Evolutionary conservation across 2,113 vertebrate species (phyloP).

Genomic region (Lepus americanus): DNA sequence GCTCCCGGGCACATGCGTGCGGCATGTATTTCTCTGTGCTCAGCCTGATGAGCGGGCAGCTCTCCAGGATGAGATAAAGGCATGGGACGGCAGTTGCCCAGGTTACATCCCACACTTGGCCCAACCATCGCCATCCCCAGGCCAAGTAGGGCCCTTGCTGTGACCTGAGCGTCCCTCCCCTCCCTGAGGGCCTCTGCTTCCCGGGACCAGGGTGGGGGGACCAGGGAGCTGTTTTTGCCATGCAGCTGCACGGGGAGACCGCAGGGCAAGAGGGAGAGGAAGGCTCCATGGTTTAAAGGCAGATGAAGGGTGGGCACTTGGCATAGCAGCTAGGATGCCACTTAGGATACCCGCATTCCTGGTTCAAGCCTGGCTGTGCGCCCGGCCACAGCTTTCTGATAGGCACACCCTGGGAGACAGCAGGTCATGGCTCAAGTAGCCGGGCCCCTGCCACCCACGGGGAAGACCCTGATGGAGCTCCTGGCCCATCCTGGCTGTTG

Average conservation of each 20-base stretch:
- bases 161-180: rapidly evolving
- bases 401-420: too few relatives aligned
- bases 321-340: too few relatives aligned
- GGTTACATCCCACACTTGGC: neutral
- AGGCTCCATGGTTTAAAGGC: rapidly evolving
- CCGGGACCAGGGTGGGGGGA: rapidly evolving
- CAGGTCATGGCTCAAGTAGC: too few relatives aligned
- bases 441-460: too few relatives aligned
- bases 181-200: rapidly evolving
- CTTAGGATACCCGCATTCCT: too few relatives aligned
- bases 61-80: neutral
- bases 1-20: too few relatives aligned
- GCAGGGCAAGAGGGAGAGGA: neutral
- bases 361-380: too few relatives aligned
- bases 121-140: neutral
- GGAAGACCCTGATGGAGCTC: too few relatives aligned
- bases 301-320: neutral
- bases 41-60: neutral
- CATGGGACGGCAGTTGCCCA: neutral
- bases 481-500: too few relatives aligned
- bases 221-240: rapidly evolving
- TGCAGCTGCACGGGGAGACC: neutral
- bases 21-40: neutral
- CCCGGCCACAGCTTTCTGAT: too few relatives aligned
- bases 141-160: too few relatives aligned